phyloP scores from a whole-genome alignment of 2,797 vertebrate species.

The Crenichthys baileyi region DNA sequence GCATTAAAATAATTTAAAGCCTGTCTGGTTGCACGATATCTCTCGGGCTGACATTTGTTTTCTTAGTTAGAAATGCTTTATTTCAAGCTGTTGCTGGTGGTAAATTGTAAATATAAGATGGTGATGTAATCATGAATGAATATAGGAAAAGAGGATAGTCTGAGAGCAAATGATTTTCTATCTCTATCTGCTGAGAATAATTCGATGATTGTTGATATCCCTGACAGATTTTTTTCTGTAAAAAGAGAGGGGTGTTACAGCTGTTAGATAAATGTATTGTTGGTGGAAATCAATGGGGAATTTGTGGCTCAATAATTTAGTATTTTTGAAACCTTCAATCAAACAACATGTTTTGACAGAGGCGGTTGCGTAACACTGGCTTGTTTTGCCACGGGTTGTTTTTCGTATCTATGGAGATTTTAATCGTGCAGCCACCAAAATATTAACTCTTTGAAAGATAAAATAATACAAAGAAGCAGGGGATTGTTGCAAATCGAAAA shows the following conservation, averaged over 20 bases:
- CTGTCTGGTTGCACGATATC: constrained; percentile 36
- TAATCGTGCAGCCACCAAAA: constrained; percentile 7
- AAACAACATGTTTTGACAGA: constrained; percentile 13
- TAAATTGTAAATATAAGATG: constrained; percentile 53
- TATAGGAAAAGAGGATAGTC: constrained; percentile 18
- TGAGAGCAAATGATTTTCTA: constrained; percentile 43
- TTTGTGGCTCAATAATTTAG: constrained; percentile 6
- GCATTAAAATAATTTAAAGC: constrained; percentile 67
- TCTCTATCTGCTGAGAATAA: constrained; percentile 40
- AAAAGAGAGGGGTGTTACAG: constrained; percentile 28
- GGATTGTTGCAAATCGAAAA: not conserved
- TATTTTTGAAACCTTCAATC: constrained; percentile 11
- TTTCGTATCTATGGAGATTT: constrained; percentile 1
- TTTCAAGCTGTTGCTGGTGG: constrained; percentile 35
- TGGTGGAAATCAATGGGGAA: constrained; percentile 34
- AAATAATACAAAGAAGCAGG: not conserved
- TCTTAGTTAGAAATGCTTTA: constrained; percentile 56
- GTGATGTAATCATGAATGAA: constrained; percentile 36
- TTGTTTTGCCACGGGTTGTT: not conserved
- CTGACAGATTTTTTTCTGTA: constrained; percentile 26
- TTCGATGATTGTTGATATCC: constrained; percentile 29
- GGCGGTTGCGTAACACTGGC: constrained; percentile 2
- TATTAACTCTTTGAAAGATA: not conserved
- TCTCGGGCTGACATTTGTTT: constrained; percentile 33
- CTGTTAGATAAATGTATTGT: constrained; percentile 28